Base-by-base conservation (phyloP, 2,888 invertebrate species). In the Volucella bombylans region DNA sequence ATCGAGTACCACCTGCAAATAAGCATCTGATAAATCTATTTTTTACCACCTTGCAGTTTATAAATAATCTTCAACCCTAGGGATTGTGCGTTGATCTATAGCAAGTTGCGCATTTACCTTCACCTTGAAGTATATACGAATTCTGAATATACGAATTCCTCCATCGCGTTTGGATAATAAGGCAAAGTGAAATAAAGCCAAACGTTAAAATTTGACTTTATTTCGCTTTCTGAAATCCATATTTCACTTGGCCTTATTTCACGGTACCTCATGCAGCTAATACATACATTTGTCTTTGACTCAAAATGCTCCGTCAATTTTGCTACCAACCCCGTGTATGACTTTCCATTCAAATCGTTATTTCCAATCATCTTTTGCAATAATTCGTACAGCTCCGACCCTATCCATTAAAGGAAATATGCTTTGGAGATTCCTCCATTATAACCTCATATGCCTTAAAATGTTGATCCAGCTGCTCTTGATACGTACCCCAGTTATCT, bases 141-240 rank as follows among this genome's bases (percentile, higher is more conserved):
- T 89, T 43, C 82, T 86, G 41, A 86, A 88, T 23, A 87, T 87
- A 47, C 88, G 79, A n/a, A 90, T 82, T 10, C 62, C 49, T 4
- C 87, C 87, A 77, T 89, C 82, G 3, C 85, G 81, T 67, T 90
- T 90, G 14, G 88, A 69, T 12, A n/a, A n/a, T n/a, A n/a, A n/a
- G n/a, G n/a, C n/a, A n/a, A n/a, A n/a, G n/a, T n/a, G n/a, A n/a
- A n/a, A n/a, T n/a, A n/a, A n/a, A n/a, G n/a, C n/a, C n/a, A n/a
- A n/a, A n/a, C n/a, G n/a, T n/a, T n/a, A n/a, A n/a, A n/a, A n/a
- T n/a, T n/a, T n/a, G n/a, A n/a, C n/a, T n/a, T n/a, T n/a, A n/a
- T n/a, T n/a, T n/a, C n/a, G n/a, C n/a, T n/a, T n/a, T n/a, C n/a
- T n/a, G n/a, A n/a, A n/a, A n/a, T n/a, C n/a, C n/a, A n/a, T n/a